Base-by-base conservation (phyloP, 2,113 vertebrate species). In the Heterotilapia buettikoferi region DNA sequence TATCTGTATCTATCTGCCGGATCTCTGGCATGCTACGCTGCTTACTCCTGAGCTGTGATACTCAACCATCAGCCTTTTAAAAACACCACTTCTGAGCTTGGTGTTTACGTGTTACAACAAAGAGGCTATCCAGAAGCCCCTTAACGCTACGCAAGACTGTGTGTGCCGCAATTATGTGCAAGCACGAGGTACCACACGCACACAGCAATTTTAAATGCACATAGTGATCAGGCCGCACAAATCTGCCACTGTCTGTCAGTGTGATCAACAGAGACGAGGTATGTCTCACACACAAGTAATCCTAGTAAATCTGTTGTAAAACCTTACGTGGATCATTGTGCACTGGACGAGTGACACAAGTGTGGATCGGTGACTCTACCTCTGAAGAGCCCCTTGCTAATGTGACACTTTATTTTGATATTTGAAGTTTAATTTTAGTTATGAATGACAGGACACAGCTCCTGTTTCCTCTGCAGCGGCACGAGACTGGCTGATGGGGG, bases 401-500 rank as follows among this genome's bases (percentile, higher is more conserved):
- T 78, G 52, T 87, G 79, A 90, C 33, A 36, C 84, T 82, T 82
- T 80, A 33, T 76, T 92, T 86, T 83, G 53, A 90, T 71, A 63
- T 47, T 61, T 76, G 36, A 66, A 14, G 43, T 61, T 71, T 73
- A 26, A 90, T 87, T 57, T 63, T 50, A 87, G 84, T 43, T 84
- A 84, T 78, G 52, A 83, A 63, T 86, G 73, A 80, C 84, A 91
- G 82, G 59, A 90, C 83, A 82, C 47, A 86, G 85, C 88, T 96
- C 92, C 26, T 36, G 85, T 95, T 95, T 92, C 87, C 83, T 88
- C 88, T 85, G 79, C 57, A 84, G 84, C 80, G 92, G 53, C 87
- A 89, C 14, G 56, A 84, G 78, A 80, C 52, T 31, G 68, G 83
- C 40, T 85, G 26, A 84, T 31, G 24, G 90, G 90, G 89, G 86